Conservation (phyloP, 2,113 vertebrate species). For the Megaceryle torquata region DNA sequence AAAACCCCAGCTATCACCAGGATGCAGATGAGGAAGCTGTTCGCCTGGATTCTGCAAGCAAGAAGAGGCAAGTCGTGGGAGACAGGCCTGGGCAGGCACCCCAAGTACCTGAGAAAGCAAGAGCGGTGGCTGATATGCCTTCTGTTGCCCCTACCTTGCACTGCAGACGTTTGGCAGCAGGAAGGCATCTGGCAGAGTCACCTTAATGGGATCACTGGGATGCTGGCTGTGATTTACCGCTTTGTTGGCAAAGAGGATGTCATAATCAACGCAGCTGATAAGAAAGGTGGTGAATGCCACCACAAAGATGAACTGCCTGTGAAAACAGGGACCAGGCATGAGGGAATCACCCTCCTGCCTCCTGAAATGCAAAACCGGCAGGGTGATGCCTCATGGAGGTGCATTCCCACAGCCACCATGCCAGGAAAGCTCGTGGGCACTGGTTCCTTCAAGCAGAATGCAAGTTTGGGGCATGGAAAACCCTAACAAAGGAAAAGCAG, state of each 20-base stretch:
- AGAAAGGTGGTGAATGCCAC: constrained; percentile 97
- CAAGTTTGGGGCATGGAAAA: neutral
- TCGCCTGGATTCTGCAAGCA: constrained; percentile 86
- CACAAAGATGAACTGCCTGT: constrained; percentile 96
- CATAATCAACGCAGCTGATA: constrained; percentile 96
- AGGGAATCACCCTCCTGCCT: neutral
- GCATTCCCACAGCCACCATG: neutral
- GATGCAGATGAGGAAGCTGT: constrained; percentile 89
- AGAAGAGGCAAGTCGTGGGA: neutral
- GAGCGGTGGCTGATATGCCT: neutral
- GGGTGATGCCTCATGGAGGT: accelerated
- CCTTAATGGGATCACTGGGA: constrained; percentile 84
- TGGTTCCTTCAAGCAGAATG: neutral
- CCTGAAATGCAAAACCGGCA: neutral
- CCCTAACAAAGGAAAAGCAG: neutral
- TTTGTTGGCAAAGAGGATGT: constrained; percentile 98
- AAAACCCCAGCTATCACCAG: constrained; percentile 92
- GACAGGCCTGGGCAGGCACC: neutral
- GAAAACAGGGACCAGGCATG: neutral
- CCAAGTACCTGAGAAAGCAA: neutral
- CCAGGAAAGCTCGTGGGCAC: neutral
- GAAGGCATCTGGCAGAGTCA: constrained; percentile 94
- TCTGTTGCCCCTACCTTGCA: constrained; percentile 75
- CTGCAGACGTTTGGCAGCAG: constrained; percentile 88
- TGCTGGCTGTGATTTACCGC: constrained; percentile 92